Base-by-base conservation (phyloP, 1,140 invertebrate genomes). In the Scaptomyza graminum region DNA sequence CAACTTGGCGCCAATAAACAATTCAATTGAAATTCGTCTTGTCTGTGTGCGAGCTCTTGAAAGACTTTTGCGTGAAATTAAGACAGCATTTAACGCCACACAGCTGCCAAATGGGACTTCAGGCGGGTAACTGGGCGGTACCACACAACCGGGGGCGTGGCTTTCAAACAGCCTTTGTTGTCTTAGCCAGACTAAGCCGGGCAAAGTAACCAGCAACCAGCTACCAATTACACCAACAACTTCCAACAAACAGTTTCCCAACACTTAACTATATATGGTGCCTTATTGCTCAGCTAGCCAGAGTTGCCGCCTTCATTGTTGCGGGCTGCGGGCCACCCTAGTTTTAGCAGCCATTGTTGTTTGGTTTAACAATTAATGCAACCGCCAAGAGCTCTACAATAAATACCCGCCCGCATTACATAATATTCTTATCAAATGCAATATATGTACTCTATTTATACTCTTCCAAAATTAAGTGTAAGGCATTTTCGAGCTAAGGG, bases 11-110 rank as follows among this genome's bases (percentile, higher is more conserved):
- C 70, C 70, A 68, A 73, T 73, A 73, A 73, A 61, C 70, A 73
- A 68, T 73, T 73, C 70, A 73, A 73, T 73, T 73, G 70, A 67
- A 54, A 73, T 60, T 65, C 51, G 61, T 37, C 67, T 18, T 18
- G 64, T 54, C 70, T 60, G 47, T 31, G 62, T 8, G 31, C 7
- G 31, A 6, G 31, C 31, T 44, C 54, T 61, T 41, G 55, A 60
- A 67, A 74, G 69, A 69, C 64, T 65, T 82, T 82, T 78, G 64
- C 65, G 69, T 61, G 47, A 78, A 82, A 82, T 82, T 78, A 78
- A 77, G 65, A 70, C 63, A 78, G 71, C 69, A 82, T 81, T 81
- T 82, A 81, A 74, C 79, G 79, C 61, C 70, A 55, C 66, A 59
- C 66, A 59, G 12, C 13, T 6, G 46, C 46, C 13, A 52, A 41